These are phyloP conservation scores for Oophaga sylvatica DNA, from an alignment of 2,797 vertebrate species.

Conservation along the genomic window DNA sequence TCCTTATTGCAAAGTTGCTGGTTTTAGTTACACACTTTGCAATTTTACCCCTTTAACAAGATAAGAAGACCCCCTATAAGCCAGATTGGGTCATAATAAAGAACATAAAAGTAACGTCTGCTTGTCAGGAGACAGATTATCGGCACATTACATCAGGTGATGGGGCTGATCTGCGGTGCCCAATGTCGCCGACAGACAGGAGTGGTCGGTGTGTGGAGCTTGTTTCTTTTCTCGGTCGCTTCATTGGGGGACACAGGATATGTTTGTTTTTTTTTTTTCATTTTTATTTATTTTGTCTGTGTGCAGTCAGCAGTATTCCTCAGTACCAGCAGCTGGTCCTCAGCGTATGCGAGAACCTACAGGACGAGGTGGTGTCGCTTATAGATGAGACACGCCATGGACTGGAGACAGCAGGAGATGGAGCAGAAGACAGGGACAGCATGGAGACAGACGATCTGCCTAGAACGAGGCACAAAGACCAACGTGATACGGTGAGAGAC, in stretches of 20 bases:
- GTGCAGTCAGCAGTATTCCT: slow-evolving; percentile 76
- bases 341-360: slow-evolving; percentile 90
- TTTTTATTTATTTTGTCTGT: neutral
- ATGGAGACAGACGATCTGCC: slow-evolving; percentile 92
- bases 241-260: no score
- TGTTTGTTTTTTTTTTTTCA: neutral
- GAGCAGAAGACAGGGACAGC: slow-evolving; percentile 87
- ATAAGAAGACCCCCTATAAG: no score
- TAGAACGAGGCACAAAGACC: slow-evolving; percentile 85
- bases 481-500: slow-evolving; percentile 87
- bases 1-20: no score
- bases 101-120: no score
- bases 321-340: slow-evolving; percentile 93
- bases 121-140: neutral
- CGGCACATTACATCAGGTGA: neutral
- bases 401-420: slow-evolving; percentile 71
- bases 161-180: neutral
- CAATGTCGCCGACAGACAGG: neutral
- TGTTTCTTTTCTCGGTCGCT: neutral
- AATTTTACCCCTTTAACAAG: no score
- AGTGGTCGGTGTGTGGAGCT: neutral
- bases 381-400: slow-evolving; percentile 87
- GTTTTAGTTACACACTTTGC: no score
- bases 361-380: slow-evolving; percentile 87
- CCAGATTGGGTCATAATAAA: no score